Evolutionary conservation across 2,888 invertebrate species (phyloP).

Genomic region (Boloria selene): DNA sequence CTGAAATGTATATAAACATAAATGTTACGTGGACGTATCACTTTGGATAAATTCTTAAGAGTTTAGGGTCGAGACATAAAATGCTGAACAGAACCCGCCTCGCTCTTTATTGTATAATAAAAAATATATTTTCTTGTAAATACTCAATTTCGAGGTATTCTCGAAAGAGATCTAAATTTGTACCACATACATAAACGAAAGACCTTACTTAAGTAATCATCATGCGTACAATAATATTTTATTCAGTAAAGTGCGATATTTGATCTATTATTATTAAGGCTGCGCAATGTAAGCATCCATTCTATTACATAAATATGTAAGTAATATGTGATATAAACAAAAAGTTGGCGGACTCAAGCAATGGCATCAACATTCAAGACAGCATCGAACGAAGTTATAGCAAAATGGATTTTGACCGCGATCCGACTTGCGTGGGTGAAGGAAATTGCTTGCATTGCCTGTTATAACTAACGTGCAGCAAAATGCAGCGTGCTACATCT

Average conservation of each 20-base stretch:
- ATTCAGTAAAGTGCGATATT: background rate
- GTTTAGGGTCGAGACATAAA: slow-evolving; percentile 5
- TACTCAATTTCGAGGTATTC: background rate
- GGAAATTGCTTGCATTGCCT: slow-evolving; percentile 42
- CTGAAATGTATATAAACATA: no score
- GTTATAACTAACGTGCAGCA: slow-evolving; percentile 43
- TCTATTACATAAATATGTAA: slow-evolving; percentile 15
- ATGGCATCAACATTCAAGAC: slow-evolving; percentile 36
- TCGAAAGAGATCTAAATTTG: background rate
- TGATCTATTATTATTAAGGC: background rate
- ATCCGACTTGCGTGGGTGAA: slow-evolving; percentile 39
- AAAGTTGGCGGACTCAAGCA: slow-evolving; percentile 27
- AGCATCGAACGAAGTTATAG: slow-evolving; percentile 36
- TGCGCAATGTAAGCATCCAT: slow-evolving; percentile 13
- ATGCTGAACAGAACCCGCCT: background rate
- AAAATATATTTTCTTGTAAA: background rate
- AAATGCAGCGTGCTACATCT: slow-evolving; percentile 35
- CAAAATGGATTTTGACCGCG: slow-evolving; percentile 43
- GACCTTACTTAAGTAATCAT: background rate
- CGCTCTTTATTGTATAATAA: background rate
- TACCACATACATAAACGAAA: background rate
- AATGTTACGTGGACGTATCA: no score
- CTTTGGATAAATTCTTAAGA: background rate
- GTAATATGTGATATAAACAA: slow-evolving; percentile 21
- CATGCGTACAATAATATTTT: background rate